These are phyloP conservation scores for Channallabes apus DNA, from an alignment of 2,797 vertebrate genomes.

Conservation along the genomic window DNA sequence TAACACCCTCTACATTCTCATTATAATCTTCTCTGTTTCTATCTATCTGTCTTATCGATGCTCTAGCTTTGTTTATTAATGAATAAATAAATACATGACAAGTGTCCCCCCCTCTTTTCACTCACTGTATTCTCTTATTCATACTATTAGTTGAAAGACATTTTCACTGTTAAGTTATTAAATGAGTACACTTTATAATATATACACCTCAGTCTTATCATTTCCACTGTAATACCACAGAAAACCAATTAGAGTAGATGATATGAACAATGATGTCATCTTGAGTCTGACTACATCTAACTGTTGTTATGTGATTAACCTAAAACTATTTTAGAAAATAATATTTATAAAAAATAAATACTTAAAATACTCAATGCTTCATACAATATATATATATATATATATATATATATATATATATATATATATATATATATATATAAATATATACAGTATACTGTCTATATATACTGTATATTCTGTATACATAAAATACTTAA, in stretches of 20 bases:
- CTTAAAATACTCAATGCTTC: too few species aligned
- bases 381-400: too few species aligned
- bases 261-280: not conserved
- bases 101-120: not conserved
- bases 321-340: not conserved
- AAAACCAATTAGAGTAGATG: not conserved
- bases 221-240: too few species aligned
- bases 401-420: too few species aligned
- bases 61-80: not conserved
- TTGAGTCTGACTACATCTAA: not conserved
- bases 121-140: not conserved
- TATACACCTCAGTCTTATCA: not conserved
- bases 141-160: not conserved
- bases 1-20: not conserved
- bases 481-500: too few species aligned
- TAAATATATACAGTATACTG: too few species aligned
- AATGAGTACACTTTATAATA: not conserved
- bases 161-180: not conserved
- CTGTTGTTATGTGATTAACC: not conserved
- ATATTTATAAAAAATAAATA: not conserved
- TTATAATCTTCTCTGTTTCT: not conserved
- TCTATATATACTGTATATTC: too few species aligned
- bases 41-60: too few species aligned
- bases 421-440: too few species aligned
- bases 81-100: too few species aligned